Percentiles rank a stretch among this genome's conserved stretches.
These are phyloP conservation scores for Atethmia centrago DNA, from an alignment of 2,888 invertebrate species.

Conservation along the genomic window DNA sequence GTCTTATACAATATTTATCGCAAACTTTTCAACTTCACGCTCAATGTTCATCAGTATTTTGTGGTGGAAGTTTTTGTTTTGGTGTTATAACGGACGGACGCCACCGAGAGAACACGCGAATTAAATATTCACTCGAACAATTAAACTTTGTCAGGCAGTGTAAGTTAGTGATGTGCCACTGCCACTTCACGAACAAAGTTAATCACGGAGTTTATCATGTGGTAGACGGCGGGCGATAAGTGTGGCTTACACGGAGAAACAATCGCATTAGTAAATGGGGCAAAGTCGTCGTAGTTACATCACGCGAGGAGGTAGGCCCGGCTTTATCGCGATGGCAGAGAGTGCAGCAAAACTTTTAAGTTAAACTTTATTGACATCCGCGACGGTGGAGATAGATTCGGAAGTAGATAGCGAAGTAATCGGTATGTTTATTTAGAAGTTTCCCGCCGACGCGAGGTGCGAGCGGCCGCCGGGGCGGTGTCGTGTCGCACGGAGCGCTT, in stretches of 20 bases:
- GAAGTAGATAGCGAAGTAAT: slow-evolving; percentile 24
- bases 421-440: slow-evolving; percentile 70
- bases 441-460: slow-evolving; percentile 63
- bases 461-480: slow-evolving; percentile 61
- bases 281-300: slow-evolving; percentile 78
- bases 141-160: slow-evolving; percentile 53
- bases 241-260: slow-evolving; percentile 73
- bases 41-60: slow-evolving; percentile 25
- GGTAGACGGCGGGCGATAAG: slow-evolving; percentile 60
- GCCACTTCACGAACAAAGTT: slow-evolving; percentile 62
- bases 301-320: slow-evolving; percentile 71
- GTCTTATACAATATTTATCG: slow-evolving; percentile 43
- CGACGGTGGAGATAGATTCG: slow-evolving; percentile 17
- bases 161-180: slow-evolving; percentile 53
- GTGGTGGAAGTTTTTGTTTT: slow-evolving; percentile 25
- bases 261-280: slow-evolving; percentile 81
- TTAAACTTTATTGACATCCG: slow-evolving; percentile 37
- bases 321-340: slow-evolving; percentile 37
- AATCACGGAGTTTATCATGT: slow-evolving; percentile 69
- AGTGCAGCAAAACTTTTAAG: slow-evolving; percentile 48
- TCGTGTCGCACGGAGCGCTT: slow-evolving; percentile 67
- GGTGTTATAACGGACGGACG: slow-evolving; percentile 24
- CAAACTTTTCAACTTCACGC: slow-evolving; percentile 43
- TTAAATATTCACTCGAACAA: slow-evolving; percentile 58
- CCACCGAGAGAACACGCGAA: slow-evolving; percentile 39